Conservation (phyloP, 2,888 invertebrate genomes). For the Anthrax anthrax region DNA sequence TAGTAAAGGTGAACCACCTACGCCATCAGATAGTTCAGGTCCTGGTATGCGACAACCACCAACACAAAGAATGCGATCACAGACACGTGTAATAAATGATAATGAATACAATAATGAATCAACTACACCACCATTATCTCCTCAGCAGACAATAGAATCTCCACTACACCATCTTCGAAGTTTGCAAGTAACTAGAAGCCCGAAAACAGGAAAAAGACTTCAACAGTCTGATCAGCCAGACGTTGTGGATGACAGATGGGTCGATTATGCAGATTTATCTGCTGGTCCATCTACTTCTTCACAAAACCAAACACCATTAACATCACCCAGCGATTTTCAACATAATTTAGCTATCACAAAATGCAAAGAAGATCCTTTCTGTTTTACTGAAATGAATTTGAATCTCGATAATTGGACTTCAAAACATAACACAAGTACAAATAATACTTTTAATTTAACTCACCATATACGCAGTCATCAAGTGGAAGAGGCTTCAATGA, state of each 20-base stretch:
- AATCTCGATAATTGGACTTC: constrained; percentile 42
- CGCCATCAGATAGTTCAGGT: constrained; percentile 70
- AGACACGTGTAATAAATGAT: constrained; percentile 40
- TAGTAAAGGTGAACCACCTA: constrained; percentile 80
- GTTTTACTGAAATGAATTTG: constrained; percentile 41
- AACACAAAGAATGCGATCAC: constrained; percentile 36
- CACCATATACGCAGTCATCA: constrained; percentile 4
- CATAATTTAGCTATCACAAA: constrained; percentile 26
- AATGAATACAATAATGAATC: constrained; percentile 37
- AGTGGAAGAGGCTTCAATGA: constrained; percentile 17
- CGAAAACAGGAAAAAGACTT: constrained; percentile 39
- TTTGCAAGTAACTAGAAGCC: constrained; percentile 43
- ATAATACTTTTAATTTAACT: constrained; percentile 21
- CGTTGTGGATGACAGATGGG: constrained; percentile 24
- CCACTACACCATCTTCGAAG: constrained; percentile 39
- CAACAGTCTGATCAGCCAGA: constrained; percentile 32
- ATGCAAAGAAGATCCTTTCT: constrained; percentile 36
- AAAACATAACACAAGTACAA: constrained; percentile 24
- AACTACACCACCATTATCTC: constrained; percentile 37
- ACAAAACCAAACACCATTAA: constrained; percentile 28
- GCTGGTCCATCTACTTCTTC: constrained; percentile 22
- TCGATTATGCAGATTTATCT: constrained; percentile 28
- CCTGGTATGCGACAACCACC: constrained; percentile 51
- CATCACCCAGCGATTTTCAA: constrained; percentile 30
- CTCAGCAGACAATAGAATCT: constrained; percentile 46